A percentile compares a stretch with the other conserved stretches of the same genome.
These are phyloP conservation scores for Saccostrea glomerata DNA, from an alignment of 1,140 invertebrate species.

Conservation along the genomic window DNA sequence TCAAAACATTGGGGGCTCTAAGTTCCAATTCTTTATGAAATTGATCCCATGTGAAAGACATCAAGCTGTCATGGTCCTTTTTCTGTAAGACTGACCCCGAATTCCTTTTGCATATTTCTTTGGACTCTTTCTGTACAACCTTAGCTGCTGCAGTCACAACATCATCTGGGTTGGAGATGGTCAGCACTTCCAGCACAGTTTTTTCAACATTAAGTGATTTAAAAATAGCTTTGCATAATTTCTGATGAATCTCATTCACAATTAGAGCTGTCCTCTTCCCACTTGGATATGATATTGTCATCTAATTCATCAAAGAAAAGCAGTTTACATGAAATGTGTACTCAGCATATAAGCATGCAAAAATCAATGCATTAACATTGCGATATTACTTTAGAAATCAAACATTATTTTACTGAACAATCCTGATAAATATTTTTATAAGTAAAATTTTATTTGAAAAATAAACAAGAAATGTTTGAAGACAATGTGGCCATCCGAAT, in stretches of 20 bases:
- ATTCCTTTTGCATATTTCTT: constrained; percentile 28
- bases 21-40: constrained; percentile 31
- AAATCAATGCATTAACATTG: not conserved
- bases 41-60: constrained; percentile 29
- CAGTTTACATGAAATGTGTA: not conserved
- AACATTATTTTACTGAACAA: not conserved
- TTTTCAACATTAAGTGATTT: constrained; percentile 37
- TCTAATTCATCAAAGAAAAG: not conserved
- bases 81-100: constrained; percentile 29
- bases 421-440: not conserved
- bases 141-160: constrained; percentile 24
- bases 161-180: constrained; percentile 1
- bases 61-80: constrained; percentile 33
- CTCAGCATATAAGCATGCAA: not conserved
- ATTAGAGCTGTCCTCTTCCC: constrained; percentile 39
- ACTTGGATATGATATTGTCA: constrained; percentile 42
- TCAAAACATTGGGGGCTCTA: constrained; percentile 27
- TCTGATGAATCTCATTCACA: not conserved
- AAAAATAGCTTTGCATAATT: constrained; percentile 48
- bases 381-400: not conserved
- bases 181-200: constrained; percentile 7
- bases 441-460: not conserved
- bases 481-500: too few species aligned
- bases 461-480: too few species aligned
- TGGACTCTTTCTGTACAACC: constrained; percentile 8